Conservation (phyloP, 2,113 vertebrate species). For the Noturus placidus region DNA sequence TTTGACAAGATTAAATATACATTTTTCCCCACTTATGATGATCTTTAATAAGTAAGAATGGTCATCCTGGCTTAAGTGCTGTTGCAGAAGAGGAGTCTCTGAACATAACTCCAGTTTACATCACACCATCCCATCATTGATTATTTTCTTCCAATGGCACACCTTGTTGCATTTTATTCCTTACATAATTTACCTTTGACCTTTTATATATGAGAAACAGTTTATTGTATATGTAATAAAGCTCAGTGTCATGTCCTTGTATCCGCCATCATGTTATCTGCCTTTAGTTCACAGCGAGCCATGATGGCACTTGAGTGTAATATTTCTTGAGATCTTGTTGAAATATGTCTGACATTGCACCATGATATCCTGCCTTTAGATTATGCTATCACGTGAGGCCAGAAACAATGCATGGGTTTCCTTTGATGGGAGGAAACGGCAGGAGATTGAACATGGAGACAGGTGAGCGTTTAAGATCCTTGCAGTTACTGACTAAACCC, state of each 20-base stretch:
- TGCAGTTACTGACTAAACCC: neutral
- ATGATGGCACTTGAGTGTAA: conserved; percentile 67
- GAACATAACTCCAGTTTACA: neutral
- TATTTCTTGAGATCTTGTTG: neutral
- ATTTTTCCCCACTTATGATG: no score
- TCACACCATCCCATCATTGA: neutral
- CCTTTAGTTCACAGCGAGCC: conserved; percentile 71
- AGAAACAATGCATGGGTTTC: conserved; percentile 81
- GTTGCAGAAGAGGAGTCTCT: no score
- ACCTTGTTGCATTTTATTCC: neutral
- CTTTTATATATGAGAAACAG: neutral
- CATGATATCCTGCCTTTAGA: conserved; percentile 57
- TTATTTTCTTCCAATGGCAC: neutral
- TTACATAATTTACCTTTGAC: neutral
- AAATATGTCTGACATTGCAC: neutral
- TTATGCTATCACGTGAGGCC: conserved; percentile 76
- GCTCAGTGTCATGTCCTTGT: neutral
- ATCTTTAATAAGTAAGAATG: no score
- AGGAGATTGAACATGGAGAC: conserved; percentile 78
- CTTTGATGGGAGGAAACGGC: conserved; percentile 76
- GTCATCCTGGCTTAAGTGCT: no score
- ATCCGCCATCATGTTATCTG: neutral
- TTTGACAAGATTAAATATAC: no score
- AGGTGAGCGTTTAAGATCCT: conserved; percentile 62
- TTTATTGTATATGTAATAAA: neutral